Evolutionary conservation across 2,113 vertebrate genomes (phyloP), one percentile per base, ranked within the genome.

Genomic region (Ovibos moschatus): DNA sequence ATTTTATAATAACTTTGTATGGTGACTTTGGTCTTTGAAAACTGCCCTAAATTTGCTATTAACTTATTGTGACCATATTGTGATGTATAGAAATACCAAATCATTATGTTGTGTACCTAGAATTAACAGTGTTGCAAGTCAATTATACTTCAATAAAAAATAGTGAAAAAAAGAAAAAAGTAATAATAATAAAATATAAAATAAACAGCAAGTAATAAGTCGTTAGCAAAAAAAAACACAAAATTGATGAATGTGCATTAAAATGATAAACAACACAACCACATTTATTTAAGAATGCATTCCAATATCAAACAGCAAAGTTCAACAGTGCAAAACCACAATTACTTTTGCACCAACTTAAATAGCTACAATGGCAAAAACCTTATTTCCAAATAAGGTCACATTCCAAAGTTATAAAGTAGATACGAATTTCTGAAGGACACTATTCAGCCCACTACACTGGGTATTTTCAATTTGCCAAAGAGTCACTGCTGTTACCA

Each of bases 351-450:
- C 79, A 21, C 91, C 43, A 94, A 58, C 84, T 79, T 96, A 50
- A 95, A 17, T 74, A 95, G 58, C 50, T 85, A 85, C 11, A 95
- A 27, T 36, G 89, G 25, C 45, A 93, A 97, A 96, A 33, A 79
- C 3, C 30, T 36, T n/a, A 79, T 79, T 91, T 83, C 36, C 30
- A 93, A 93, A 93, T 81, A 88, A 71, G 85, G n/a, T 88, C 50
- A 91, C 51, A 86, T 87, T 91, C 50, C 96, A 28, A 95, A n/a
- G 45, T 87, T 92, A 87, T 92, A 47, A 81, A 13, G 3, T 87
- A 45, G 53, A 93, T 15, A 23, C 30, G n/a, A 64, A 92, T 76
- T 91, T 89, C 50, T 79, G 67, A 23, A 94, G 50, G n/a, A 93
- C 8, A 92, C 14, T 87, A 84, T 74, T 94, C 57, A 84, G 60